These are phyloP conservation scores for Ibidorhyncha struthersii DNA, from an alignment of 2,113 vertebrate species.

Conservation along the genomic window DNA sequence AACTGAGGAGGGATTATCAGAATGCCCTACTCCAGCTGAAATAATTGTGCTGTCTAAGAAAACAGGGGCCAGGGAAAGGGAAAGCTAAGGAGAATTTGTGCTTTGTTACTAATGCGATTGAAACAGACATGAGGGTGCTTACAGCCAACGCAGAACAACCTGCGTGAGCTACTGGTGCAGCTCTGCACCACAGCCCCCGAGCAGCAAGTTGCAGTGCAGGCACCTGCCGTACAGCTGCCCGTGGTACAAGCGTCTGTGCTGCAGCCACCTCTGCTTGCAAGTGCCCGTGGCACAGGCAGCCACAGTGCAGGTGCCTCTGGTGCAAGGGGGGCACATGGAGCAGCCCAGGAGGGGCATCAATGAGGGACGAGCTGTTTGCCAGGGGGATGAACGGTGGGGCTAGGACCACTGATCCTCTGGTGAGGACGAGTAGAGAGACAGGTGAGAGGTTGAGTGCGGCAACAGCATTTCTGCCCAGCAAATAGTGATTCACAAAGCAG, in stretches of 20 bases:
- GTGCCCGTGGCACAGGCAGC: accelerated
- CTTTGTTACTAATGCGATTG: background rate
- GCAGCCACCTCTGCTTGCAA: background rate
- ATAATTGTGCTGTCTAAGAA: background rate
- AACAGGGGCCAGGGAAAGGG: background rate
- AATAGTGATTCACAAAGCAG: background rate
- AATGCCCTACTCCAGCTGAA: background rate
- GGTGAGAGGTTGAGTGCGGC: background rate
- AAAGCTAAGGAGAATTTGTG: background rate
- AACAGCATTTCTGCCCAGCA: background rate
- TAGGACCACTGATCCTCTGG: background rate
- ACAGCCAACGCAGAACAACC: background rate
- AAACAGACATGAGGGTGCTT: background rate
- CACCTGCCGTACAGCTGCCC: accelerated
- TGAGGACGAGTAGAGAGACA: background rate
- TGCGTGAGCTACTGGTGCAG: background rate
- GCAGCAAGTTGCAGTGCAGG: background rate
- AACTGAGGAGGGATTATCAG: background rate
- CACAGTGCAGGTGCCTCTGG: background rate
- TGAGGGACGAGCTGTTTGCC: accelerated
- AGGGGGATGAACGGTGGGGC: background rate
- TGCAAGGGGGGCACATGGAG: background rate
- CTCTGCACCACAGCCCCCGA: background rate
- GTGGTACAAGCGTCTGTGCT: accelerated
- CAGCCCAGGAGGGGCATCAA: background rate